Percentiles rank a stretch among this genome's conserved stretches.
These are phyloP conservation scores for Ia io DNA, from an alignment of 2,113 vertebrate species.

Conservation along the genomic window DNA sequence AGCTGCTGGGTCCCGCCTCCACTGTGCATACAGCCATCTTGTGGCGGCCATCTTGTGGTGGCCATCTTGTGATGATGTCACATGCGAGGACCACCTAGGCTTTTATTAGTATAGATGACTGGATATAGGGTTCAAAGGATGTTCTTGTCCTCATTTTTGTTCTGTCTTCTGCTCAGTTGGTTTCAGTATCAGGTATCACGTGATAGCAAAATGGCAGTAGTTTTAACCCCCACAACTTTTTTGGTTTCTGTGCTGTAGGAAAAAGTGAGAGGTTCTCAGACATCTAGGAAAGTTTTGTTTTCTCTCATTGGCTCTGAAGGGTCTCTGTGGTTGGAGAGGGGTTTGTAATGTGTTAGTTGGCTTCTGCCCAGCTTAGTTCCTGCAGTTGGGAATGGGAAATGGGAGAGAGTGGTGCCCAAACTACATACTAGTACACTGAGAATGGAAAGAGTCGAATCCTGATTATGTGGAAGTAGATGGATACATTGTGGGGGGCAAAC, in stretches of 20 bases:
- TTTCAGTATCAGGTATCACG: not conserved
- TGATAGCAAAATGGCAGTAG: not conserved
- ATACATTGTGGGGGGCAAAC: not conserved
- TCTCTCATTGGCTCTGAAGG: not conserved
- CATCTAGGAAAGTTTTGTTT: not conserved
- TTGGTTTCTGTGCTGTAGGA: not conserved
- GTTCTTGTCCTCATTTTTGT: not conserved
- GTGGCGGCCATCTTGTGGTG: too few species aligned
- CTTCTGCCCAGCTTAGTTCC: not conserved
- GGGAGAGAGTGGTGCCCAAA: not conserved
- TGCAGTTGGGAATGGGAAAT: not conserved
- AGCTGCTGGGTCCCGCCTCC: too few species aligned
- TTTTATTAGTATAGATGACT: not conserved
- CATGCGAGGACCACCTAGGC: too few species aligned
- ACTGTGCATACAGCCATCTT: too few species aligned
- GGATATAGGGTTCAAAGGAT: not conserved
- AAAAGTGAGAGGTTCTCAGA: not conserved
- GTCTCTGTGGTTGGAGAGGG: not conserved
- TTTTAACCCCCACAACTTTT: not conserved
- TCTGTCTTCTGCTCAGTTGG: not conserved
- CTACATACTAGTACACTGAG: not conserved
- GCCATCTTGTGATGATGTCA: too few species aligned
- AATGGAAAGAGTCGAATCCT: not conserved
- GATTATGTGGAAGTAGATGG: not conserved
- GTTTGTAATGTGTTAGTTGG: not conserved